Conservation (phyloP, 2,113 vertebrate genomes). For the Tursiops truncatus region DNA sequence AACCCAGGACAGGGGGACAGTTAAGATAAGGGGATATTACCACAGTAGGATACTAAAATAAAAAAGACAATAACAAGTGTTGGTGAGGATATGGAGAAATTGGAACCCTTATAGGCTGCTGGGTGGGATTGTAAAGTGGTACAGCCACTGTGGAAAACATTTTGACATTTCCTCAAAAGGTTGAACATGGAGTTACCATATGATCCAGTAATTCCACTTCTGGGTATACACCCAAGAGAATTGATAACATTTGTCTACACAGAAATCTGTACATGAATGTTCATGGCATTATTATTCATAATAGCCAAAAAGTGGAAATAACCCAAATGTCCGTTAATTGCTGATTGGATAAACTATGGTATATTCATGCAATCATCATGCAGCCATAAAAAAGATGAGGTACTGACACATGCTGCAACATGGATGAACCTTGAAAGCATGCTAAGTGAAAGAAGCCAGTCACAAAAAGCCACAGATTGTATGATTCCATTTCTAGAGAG, state of each 20-base stretch:
- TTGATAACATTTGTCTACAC: not conserved
- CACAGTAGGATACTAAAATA: not conserved
- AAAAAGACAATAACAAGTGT: not conserved
- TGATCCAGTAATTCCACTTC: not conserved
- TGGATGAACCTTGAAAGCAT: not conserved
- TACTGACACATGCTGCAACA: not conserved
- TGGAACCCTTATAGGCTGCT: not conserved
- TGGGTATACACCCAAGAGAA: not conserved
- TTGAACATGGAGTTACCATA: not conserved
- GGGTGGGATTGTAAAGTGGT: not conserved
- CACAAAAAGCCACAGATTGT: not conserved
- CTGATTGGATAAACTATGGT: not conserved
- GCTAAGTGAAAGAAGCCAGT: not conserved
- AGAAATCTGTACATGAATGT: not conserved
- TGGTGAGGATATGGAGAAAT: constrained; percentile 4
- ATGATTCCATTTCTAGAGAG: not conserved
- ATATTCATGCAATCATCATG: not conserved
- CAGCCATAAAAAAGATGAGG: not conserved
- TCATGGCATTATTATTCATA: not conserved
- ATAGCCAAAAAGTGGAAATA: not conserved
- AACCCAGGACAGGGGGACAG: not conserved
- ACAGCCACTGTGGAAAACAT: not conserved
- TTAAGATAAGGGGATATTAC: not conserved
- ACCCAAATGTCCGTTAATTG: not conserved
- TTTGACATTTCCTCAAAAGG: constrained; percentile 6